phyloP scores from a whole-genome alignment of 2,113 vertebrate genomes.

The Anoura caudifer region DNA sequence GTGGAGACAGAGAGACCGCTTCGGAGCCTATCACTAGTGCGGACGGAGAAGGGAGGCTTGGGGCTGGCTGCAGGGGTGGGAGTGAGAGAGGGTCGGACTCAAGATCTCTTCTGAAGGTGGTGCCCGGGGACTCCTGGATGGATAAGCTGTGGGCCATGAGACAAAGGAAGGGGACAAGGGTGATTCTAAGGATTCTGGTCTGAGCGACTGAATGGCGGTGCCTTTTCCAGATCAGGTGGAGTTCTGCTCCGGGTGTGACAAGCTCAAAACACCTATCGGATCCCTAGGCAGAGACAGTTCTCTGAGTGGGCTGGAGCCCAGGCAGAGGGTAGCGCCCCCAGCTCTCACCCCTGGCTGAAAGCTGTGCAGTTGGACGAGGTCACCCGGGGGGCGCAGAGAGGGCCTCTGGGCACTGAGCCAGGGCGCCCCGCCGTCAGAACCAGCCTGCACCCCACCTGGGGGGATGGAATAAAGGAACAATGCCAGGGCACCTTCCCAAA shows the following conservation, averaged over 20 bases:
- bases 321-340: background rate
- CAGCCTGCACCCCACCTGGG: no score
- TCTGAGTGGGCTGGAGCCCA: background rate
- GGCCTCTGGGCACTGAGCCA: background rate
- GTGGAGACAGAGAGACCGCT: background rate
- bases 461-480: background rate
- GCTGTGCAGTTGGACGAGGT: background rate
- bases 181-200: background rate
- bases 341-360: background rate
- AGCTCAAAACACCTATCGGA: background rate
- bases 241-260: background rate
- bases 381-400: background rate
- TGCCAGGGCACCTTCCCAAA: background rate
- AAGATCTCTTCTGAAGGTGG: background rate
- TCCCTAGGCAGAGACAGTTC: background rate
- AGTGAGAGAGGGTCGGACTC: background rate
- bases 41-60: background rate
- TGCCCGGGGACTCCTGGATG: background rate
- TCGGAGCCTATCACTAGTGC: background rate
- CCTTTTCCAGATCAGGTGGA: background rate
- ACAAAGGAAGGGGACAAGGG: background rate
- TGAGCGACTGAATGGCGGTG: background rate
- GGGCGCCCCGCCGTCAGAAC: accelerated
- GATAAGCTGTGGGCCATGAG: background rate
- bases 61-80: background rate